These are phyloP conservation scores for Dasyurus viverrinus DNA, from an alignment of 2,113 vertebrate genomes.

Conservation along the genomic window DNA sequence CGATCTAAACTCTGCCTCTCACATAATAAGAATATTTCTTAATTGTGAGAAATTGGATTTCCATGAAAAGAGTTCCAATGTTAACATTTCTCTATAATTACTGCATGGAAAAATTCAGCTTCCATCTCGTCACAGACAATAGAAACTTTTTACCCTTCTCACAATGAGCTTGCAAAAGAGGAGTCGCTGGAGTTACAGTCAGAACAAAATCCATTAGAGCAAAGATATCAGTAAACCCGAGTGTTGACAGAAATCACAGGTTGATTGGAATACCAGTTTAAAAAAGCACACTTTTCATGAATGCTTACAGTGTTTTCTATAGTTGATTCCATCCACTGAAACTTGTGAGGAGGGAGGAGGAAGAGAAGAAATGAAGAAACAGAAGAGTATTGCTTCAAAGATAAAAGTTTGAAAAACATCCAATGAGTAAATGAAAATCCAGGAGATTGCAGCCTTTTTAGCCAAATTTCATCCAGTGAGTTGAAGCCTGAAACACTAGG, in stretches of 20 bases:
- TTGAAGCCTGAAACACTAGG: not conserved
- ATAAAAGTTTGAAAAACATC: not conserved
- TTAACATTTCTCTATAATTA: conserved; percentile 26
- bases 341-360: not conserved
- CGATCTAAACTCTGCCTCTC: conserved; percentile 38
- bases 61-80: conserved; percentile 9
- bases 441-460: not conserved
- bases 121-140: not conserved
- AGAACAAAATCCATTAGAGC: conserved; percentile 35
- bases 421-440: conserved; percentile 6
- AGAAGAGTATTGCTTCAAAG: not conserved
- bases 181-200: conserved; percentile 3
- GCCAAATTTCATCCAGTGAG: conserved; percentile 1
- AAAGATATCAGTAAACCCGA: conserved; percentile 17
- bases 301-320: not conserved
- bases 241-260: not conserved
- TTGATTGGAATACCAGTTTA: conserved; percentile 2
- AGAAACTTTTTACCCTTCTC: conserved; percentile 13
- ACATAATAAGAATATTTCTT: conserved; percentile 10
- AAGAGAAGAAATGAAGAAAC: not conserved
- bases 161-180: conserved; percentile 49
- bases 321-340: conserved; percentile 1
- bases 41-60: conserved; percentile 33
- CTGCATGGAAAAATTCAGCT: conserved; percentile 6
- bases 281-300: not conserved